These are phyloP conservation scores for Paralichthys olivaceus DNA, from an alignment of 2,113 vertebrate species.

Conservation along the genomic window DNA sequence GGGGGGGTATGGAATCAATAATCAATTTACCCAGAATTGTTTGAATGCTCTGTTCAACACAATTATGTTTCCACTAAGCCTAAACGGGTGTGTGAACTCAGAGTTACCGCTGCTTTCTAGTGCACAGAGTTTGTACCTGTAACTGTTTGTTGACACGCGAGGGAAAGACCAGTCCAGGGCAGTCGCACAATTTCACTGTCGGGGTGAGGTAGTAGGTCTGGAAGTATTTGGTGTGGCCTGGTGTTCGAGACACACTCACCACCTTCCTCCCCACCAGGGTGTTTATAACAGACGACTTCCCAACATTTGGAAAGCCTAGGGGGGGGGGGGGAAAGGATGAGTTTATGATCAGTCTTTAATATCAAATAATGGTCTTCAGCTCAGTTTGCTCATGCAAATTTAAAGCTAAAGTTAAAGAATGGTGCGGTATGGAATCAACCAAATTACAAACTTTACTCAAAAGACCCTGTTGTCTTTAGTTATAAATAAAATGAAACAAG, in stretches of 20 bases:
- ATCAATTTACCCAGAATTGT: conserved; percentile 4
- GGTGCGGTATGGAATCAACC: no score
- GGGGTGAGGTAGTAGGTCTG: conserved; percentile 96
- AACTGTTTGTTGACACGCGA: conserved; percentile 86
- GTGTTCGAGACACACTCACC: conserved; percentile 92
- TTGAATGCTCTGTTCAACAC: not conserved
- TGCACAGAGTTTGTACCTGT: conserved; percentile 79
- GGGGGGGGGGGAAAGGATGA: no score
- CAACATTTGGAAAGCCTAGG: conserved; percentile 92
- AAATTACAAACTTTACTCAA: no score
- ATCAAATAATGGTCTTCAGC: not conserved
- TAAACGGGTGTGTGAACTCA: conserved; percentile 4
- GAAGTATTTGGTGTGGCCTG: conserved; percentile 96
- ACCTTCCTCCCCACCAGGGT: conserved; percentile 91
- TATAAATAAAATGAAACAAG: no score
- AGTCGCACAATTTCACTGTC: conserved; percentile 91
- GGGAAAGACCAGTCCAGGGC: conserved; percentile 92
- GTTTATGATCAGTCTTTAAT: not conserved
- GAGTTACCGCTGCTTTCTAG: conserved; percentile 10
- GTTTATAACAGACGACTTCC: conserved; percentile 93
- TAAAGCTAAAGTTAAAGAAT: no score
- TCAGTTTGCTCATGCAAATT: not conserved
- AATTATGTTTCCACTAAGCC: conserved; percentile 8
- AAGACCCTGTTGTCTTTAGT: no score
- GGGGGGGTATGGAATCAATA: conserved; percentile 39